These are phyloP conservation scores for Acleris laterana DNA, from an alignment of 2,888 invertebrate genomes.

Conservation along the genomic window DNA sequence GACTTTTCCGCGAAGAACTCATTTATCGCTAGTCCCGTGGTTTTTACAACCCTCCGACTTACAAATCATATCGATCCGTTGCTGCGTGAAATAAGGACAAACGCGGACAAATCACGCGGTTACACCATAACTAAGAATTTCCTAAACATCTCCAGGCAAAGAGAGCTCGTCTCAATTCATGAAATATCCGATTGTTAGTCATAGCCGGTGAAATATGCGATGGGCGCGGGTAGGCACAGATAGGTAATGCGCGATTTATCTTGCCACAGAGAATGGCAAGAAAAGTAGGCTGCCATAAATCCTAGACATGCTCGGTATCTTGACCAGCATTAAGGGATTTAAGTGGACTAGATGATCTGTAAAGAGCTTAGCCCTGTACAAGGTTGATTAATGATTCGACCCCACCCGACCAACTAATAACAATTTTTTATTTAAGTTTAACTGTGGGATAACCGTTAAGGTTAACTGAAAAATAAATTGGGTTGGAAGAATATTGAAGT, in stretches of 20 bases:
- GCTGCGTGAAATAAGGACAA: not conserved
- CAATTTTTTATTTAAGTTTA: no score
- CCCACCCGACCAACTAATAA: no score
- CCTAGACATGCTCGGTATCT: conserved; percentile 19
- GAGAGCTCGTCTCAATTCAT: conserved; percentile 1
- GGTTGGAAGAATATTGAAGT: no score
- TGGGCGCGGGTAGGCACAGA: conserved; percentile 28
- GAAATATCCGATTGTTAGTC: conserved; percentile 13
- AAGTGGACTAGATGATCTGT: not conserved
- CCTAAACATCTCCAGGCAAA: not conserved
- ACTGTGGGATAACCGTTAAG: no score
- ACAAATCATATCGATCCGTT: no score
- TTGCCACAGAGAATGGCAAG: conserved; percentile 24
- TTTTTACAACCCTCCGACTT: no score
- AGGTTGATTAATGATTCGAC: not conserved
- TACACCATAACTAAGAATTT: not conserved
- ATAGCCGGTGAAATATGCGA: conserved; percentile 22
- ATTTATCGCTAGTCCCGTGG: no score
- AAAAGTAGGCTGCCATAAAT: conserved; percentile 28
- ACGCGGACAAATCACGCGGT: not conserved
- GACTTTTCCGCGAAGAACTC: no score
- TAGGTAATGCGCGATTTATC: conserved; percentile 32
- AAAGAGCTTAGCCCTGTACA: not conserved
- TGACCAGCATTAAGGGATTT: conserved; percentile 12
- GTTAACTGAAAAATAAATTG: no score